phyloP scores from a whole-genome alignment of 2,113 vertebrate species.

The Phrynosoma platyrhinos region DNA sequence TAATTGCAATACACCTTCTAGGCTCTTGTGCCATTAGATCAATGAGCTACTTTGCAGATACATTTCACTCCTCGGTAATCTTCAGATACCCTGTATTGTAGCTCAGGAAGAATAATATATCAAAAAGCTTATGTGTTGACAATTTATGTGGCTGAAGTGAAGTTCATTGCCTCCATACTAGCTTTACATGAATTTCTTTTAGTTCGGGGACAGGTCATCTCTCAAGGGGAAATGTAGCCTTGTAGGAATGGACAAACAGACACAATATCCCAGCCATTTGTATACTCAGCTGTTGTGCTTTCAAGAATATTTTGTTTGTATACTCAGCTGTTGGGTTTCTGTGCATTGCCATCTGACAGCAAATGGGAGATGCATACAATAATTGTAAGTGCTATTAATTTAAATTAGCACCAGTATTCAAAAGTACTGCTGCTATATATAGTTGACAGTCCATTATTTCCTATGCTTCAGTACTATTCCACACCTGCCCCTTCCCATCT shows the following conservation, averaged over 20 bases:
- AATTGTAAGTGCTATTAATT: background rate
- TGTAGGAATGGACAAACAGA: background rate
- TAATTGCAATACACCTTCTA: background rate
- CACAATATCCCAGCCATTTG: background rate
- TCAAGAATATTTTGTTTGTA: background rate
- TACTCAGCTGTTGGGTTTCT: background rate
- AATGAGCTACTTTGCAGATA: background rate
- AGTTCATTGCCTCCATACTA: background rate
- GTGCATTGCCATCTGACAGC: background rate
- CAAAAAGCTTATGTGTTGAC: background rate
- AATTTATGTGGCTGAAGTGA: background rate
- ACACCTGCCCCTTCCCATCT: background rate
- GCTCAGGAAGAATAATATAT: background rate
- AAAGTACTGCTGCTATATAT: background rate
- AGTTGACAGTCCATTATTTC: background rate
- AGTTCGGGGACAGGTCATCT: background rate
- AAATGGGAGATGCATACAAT: background rate
- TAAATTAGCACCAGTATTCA: background rate
- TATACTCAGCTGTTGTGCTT: constrained; percentile 3
- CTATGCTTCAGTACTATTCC: background rate
- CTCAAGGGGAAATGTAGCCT: background rate
- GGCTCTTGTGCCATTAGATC: background rate
- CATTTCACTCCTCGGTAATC: background rate
- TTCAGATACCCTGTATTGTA: background rate
- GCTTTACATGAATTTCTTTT: background rate